phyloP scores from a whole-genome alignment of 2,888 invertebrate species.

The Spodoptera picta region DNA sequence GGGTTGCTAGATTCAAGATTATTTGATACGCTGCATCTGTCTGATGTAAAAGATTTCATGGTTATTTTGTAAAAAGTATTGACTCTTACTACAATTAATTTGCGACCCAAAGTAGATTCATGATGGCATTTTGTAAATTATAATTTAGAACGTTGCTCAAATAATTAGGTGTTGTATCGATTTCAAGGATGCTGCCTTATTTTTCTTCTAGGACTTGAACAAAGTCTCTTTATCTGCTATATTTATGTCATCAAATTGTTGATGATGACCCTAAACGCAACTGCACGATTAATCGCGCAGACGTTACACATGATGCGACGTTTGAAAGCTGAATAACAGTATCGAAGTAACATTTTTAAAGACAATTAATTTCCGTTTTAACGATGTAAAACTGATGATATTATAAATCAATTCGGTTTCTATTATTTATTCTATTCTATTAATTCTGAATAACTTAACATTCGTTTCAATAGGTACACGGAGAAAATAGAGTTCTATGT shows the following conservation, averaged over 20 bases:
- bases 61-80: neutral
- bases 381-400: slow-evolving; percentile 24
- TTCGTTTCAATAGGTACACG: too few species aligned
- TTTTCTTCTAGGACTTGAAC: too few species aligned
- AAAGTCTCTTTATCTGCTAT: too few species aligned
- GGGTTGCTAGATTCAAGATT: slow-evolving; percentile 40
- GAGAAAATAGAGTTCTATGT: too few species aligned
- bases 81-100: too few species aligned
- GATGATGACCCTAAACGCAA: slow-evolving; percentile 30
- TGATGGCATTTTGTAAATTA: too few species aligned
- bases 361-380: slow-evolving; percentile 50
- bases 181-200: too few species aligned
- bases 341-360: slow-evolving; percentile 51
- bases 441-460: too few species aligned
- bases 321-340: slow-evolving; percentile 50
- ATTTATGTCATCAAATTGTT: neutral
- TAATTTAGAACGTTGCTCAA: too few species aligned
- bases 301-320: slow-evolving; percentile 47
- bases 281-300: slow-evolving; percentile 40
- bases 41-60: slow-evolving; percentile 26
- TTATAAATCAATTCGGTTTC: slow-evolving; percentile 26
- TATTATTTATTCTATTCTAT: slow-evolving; percentile 3
- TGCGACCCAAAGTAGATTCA: too few species aligned
- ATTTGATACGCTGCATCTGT: slow-evolving; percentile 1
- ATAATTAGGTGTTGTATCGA: too few species aligned